phyloP scores from a whole-genome alignment of 2,113 vertebrate species.

The Fulica atra region DNA sequence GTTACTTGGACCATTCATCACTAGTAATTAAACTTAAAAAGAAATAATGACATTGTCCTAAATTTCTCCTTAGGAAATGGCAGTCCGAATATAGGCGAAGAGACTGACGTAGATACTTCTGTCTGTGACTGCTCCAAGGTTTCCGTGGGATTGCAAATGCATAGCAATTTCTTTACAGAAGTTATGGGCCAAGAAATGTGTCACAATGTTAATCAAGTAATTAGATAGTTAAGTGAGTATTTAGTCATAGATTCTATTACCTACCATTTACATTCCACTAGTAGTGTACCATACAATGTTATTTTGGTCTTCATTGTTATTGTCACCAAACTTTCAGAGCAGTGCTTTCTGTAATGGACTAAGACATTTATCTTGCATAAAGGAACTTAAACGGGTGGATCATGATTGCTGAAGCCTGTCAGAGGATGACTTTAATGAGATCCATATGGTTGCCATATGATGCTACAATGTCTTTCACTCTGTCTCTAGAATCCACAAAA shows the following conservation, averaged over 20 bases:
- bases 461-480: not conserved
- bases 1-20: not conserved
- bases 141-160: not conserved
- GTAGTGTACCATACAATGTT: not conserved
- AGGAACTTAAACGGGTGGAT: not conserved
- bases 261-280: not conserved
- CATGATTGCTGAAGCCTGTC: not conserved
- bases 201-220: not conserved
- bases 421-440: slow-evolving; percentile 23
- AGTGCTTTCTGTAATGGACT: not conserved
- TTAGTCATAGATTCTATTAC: not conserved
- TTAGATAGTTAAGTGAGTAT: not conserved
- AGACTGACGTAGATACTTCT: not conserved
- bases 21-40: slow-evolving; percentile 37
- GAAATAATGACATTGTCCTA: slow-evolving; percentile 23
- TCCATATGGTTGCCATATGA: slow-evolving; percentile 27
- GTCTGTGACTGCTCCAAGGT: not conserved
- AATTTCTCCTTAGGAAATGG: not conserved
- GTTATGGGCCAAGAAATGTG: not conserved
- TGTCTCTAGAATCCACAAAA: not conserved
- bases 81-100: not conserved
- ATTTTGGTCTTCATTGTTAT: not conserved
- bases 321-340: not conserved
- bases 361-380: not conserved
- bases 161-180: not conserved